Conservation (phyloP, 2,888 invertebrate species). For the Teleiodes luculella region DNA sequence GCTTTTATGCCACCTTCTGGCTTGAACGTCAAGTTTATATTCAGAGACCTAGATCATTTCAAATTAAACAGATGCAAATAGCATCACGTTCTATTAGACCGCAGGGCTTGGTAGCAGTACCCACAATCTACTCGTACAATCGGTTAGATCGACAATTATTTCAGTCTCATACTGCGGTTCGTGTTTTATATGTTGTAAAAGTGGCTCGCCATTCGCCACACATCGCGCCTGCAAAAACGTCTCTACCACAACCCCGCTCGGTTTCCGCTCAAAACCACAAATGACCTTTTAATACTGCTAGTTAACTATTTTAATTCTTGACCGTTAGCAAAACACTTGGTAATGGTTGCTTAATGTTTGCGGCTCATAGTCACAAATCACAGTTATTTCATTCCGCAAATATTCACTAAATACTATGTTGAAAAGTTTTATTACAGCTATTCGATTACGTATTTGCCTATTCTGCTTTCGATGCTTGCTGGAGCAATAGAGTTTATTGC, state of each 20-base stretch:
- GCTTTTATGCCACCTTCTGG: not conserved
- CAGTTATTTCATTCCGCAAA: conserved; percentile 6
- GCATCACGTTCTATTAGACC: conserved; percentile 12
- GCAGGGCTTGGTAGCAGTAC: conserved; percentile 17
- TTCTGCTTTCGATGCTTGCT: not conserved
- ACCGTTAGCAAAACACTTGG: conserved; percentile 35
- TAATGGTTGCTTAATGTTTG: conserved; percentile 20
- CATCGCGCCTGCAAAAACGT: conserved; percentile 49
- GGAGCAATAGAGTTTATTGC: not conserved
- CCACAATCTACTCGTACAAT: conserved; percentile 13
- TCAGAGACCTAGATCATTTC: conserved; percentile 5
- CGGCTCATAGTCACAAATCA: conserved; percentile 8
- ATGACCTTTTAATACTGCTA: conserved; percentile 62
- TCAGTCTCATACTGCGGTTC: conserved; percentile 31
- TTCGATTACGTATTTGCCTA: conserved; percentile 8
- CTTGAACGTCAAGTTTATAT: not conserved
- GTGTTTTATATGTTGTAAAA: conserved; percentile 30
- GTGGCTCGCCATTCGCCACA: conserved; percentile 34
- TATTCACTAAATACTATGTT: conserved; percentile 1
- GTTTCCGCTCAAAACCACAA: conserved; percentile 69
- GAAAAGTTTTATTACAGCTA: not conserved
- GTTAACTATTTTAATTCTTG: conserved; percentile 56
- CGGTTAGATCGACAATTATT: conserved; percentile 36
- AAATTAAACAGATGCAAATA: conserved; percentile 17
- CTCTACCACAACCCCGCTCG: conserved; percentile 51